Evolutionary conservation across 2,797 vertebrate species (phyloP).

Genomic region (Peromyscus nudipes): DNA sequence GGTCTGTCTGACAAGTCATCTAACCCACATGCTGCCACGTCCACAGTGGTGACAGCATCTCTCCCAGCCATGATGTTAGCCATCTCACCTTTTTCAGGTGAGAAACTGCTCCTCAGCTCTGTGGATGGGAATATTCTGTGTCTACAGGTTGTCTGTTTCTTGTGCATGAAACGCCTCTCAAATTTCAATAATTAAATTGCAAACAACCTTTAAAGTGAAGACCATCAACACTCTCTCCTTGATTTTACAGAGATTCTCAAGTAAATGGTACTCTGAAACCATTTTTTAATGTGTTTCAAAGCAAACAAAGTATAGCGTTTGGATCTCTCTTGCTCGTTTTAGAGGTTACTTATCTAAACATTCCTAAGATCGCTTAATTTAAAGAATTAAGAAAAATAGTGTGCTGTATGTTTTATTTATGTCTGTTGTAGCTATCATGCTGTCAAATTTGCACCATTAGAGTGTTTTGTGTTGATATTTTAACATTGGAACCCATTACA

Average conservation of each 20-base stretch:
- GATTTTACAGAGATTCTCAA: not conserved
- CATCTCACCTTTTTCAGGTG: not conserved
- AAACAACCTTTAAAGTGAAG: not conserved
- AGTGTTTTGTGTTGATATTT: not conserved
- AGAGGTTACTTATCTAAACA: not conserved
- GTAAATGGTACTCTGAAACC: not conserved
- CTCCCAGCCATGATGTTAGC: rapidly evolving
- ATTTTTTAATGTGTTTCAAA: not conserved
- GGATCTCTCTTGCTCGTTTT: not conserved
- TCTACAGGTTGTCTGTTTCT: not conserved
- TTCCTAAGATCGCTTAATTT: not conserved
- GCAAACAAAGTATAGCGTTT: not conserved
- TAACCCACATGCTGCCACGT: rapidly evolving
- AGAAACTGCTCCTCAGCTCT: not conserved
- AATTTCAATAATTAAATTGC: not conserved
- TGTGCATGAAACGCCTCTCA: not conserved
- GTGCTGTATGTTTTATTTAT: not conserved
- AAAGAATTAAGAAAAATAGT: not conserved
- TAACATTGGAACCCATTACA: not conserved
- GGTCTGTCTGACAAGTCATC: rapidly evolving
- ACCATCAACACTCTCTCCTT: not conserved
- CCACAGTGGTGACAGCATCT: not conserved
- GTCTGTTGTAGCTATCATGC: not conserved
- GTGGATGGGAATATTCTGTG: not conserved
- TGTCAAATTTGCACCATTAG: not conserved